Percentiles rank a stretch among this genome's conserved stretches.
Conservation (phyloP, 2,113 vertebrate genomes). For the Ceuthmochares aereus region DNA sequence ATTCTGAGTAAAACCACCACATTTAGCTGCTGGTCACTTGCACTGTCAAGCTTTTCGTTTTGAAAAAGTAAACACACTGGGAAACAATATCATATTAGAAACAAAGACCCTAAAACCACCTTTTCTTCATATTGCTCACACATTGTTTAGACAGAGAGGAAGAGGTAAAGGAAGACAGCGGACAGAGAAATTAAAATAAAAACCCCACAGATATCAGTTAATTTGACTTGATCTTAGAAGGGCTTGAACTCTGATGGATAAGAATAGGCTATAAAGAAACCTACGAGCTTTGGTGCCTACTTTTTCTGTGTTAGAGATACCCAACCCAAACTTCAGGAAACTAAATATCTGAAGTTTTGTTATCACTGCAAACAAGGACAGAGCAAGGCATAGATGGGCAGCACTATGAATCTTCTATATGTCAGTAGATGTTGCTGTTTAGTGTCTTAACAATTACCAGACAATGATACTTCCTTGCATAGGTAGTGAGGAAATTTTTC, state of each 20-base stretch:
- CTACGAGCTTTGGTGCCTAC: not conserved
- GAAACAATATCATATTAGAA: not conserved
- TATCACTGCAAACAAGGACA: not conserved
- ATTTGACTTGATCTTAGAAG: not conserved
- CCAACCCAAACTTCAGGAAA: not conserved
- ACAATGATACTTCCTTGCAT: not conserved
- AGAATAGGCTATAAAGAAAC: not conserved
- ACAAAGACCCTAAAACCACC: not conserved
- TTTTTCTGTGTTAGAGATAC: not conserved
- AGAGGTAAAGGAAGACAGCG: not conserved
- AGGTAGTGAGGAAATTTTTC: not conserved
- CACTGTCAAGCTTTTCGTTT: not conserved
- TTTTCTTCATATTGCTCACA: not conserved
- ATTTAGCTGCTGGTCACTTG: not conserved
- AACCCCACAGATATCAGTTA: fast-evolving
- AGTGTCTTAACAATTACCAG: not conserved
- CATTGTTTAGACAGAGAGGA: not conserved
- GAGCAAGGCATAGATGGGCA: not conserved
- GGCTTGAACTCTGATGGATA: not conserved
- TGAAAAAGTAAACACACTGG: not conserved
- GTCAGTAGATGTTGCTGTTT: not conserved
- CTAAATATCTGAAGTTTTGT: not conserved
- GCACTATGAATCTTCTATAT: not conserved
- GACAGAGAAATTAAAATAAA: not conserved
- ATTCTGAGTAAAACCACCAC: not conserved